Conservation (phyloP, 1,140 invertebrate genomes). For the Drosophila navojoa region DNA sequence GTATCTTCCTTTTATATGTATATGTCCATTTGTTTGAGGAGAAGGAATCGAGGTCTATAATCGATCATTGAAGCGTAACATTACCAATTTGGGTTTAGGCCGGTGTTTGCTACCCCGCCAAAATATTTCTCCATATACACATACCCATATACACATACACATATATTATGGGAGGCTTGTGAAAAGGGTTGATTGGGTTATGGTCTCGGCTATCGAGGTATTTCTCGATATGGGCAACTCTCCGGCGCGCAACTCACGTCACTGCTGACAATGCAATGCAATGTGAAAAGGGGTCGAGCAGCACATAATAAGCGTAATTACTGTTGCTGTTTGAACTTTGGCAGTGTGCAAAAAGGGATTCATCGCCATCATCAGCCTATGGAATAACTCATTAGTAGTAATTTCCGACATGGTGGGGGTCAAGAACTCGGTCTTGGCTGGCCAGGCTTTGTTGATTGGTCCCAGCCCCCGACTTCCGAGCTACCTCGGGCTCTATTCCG, state of each 20-base stretch:
- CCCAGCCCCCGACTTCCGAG: not conserved
- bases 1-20: too few relatives aligned
- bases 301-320: constrained; percentile 67
- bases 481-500: constrained; percentile 1
- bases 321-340: constrained; percentile 66
- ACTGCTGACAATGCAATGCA: constrained; percentile 1
- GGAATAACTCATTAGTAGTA: constrained; percentile 78
- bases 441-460: not conserved
- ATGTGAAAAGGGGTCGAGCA: constrained; percentile 44
- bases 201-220: not conserved
- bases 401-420: constrained; percentile 27
- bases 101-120: constrained; percentile 40
- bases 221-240: constrained; percentile 6
- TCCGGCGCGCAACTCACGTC: constrained; percentile 7
- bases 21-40: not conserved
- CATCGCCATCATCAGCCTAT: constrained; percentile 11
- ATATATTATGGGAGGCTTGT: too few relatives aligned
- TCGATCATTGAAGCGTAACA: constrained; percentile 27
- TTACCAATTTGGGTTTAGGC: constrained; percentile 49
- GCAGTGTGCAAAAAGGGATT: constrained; percentile 25
- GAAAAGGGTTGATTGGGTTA: constrained; percentile 41
- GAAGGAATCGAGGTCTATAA: not conserved
- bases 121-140: too few relatives aligned
- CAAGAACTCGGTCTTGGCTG: constrained; percentile 4
- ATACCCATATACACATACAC: too few relatives aligned